Evolutionary conservation across 35 echinoderm and acorn worm species (phyloP).

Genomic region (Diadema setosum): DNA sequence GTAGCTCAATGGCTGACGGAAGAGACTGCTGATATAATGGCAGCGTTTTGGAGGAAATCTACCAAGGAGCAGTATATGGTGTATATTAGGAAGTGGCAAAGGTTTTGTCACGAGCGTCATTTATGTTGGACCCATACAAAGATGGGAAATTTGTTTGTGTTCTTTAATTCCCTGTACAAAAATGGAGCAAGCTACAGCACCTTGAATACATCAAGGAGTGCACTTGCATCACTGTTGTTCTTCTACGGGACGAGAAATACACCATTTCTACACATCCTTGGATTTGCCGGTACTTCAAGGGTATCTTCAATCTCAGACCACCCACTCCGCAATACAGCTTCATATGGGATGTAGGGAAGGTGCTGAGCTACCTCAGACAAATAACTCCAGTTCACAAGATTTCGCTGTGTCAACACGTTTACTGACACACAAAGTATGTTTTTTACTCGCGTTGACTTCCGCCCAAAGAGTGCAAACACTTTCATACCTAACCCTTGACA

Average conservation of each 20-base stretch:
- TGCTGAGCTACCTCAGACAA: constrained; percentile 51
- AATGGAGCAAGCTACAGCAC: constrained; percentile 22
- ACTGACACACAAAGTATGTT: too few species aligned
- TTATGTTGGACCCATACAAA: not conserved
- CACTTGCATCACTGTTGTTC: constrained; percentile 39
- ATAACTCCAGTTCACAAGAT: too few species aligned
- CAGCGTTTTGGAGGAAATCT: constrained; percentile 14
- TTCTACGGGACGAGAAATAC: not conserved
- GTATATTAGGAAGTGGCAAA: constrained; percentile 24
- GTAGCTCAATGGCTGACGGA: not conserved
- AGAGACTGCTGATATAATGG: not conserved
- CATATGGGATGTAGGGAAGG: constrained; percentile 57
- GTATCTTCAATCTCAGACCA: constrained; percentile 41
- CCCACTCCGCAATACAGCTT: constrained; percentile 29
- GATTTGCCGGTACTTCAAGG: constrained; percentile 50
- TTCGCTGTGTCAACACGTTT: too few species aligned
- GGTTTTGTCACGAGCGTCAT: not conserved
- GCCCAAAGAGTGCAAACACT: too few species aligned
- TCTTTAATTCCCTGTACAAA: not conserved
- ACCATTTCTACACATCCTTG: constrained; percentile 37
- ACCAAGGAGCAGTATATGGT: constrained; percentile 32
- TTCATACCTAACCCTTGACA: too few species aligned
- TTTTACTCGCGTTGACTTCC: too few species aligned
- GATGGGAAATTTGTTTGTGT: not conserved
- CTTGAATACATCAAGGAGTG: constrained; percentile 57